Evolutionary conservation across 2,797 vertebrate species (phyloP).

Genomic region (Chiloscyllium punctatum): DNA sequence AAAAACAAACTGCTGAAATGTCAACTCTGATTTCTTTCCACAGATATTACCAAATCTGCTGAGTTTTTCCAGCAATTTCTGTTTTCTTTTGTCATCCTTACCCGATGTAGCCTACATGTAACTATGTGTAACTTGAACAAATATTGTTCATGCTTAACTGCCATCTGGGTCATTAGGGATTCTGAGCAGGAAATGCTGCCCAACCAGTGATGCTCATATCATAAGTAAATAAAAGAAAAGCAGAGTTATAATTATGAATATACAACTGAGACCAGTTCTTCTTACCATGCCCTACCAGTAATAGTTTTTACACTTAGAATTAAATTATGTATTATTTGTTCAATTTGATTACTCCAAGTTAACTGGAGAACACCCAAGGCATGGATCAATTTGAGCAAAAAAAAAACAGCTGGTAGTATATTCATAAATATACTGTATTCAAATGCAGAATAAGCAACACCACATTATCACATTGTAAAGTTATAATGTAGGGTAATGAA

Average conservation of each 20-base stretch:
- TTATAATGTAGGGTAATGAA: too few relatives aligned
- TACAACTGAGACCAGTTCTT: background rate
- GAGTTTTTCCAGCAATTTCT: too few relatives aligned
- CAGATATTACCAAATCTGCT: too few relatives aligned
- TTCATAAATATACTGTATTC: background rate
- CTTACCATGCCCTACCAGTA: background rate
- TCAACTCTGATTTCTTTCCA: too few relatives aligned
- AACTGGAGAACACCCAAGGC: background rate
- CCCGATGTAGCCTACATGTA: too few relatives aligned
- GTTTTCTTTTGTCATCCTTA: too few relatives aligned
- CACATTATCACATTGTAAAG: background rate
- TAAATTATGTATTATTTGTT: conserved; percentile 4
- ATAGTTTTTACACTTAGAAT: background rate
- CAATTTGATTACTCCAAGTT: background rate
- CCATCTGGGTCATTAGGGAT: too few relatives aligned
- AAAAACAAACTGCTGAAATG: too few relatives aligned
- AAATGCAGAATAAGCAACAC: background rate
- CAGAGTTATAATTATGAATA: background rate
- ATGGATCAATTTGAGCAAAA: background rate
- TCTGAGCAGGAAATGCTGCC: too few relatives aligned
- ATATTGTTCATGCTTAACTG: too few relatives aligned
- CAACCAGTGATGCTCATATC: too few relatives aligned
- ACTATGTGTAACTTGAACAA: too few relatives aligned
- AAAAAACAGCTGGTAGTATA: background rate
- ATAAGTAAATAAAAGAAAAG: background rate